Evolutionary conservation across 35 echinoderm and acorn worm species (phyloP), one percentile per base, ranked within the genome.

Genomic region (Lytechinus pictus): DNA sequence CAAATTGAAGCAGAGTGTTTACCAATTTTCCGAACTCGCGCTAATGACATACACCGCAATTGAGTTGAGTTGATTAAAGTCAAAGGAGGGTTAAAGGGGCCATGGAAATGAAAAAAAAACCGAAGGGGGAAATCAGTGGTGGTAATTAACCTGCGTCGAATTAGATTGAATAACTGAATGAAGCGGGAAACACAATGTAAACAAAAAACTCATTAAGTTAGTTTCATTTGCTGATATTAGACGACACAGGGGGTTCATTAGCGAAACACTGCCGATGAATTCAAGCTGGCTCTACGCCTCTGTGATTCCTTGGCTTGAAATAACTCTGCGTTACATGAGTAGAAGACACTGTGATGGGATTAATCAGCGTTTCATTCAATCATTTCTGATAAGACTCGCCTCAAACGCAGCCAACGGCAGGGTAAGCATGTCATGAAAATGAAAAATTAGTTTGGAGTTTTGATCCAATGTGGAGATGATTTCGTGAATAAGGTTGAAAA

Each of bases 41-140:
- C 92, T 93, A 93, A 93, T 93, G 92, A 93, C 92, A 93, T 93
- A 93, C 54, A 93, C 92, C 92, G 92, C 92, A 55, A 93, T 93
- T 28, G 27, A 93, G 92, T 93, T 93, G 88, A 57, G 54, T 57
- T 57, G 92, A 93, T 54, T 93, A 57, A 93, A 93, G 10, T 93
- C 28, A 93, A 90, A 90, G 88, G 66, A 79, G 66, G 66, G 66
- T 79, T 79, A 79, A 79, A 79, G 66, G 66, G 66, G n/a, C 28
- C 88, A 52, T 28, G 88, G 88, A 90, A 90, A n/a, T n/a, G 0
- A 44, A 44, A 44, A 44, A 44, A 44, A 89, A 89, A 90, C 33
- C 52, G 88, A 90, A 93, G 92, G 92, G 54, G 55, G 55, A 93
- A 93, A 93, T 93, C 92, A 93, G 29, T 93, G 92, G 54, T 90